Evolutionary conservation across 2,888 invertebrate species (phyloP).

Genomic region (Trichogramma evanescens): DNA sequence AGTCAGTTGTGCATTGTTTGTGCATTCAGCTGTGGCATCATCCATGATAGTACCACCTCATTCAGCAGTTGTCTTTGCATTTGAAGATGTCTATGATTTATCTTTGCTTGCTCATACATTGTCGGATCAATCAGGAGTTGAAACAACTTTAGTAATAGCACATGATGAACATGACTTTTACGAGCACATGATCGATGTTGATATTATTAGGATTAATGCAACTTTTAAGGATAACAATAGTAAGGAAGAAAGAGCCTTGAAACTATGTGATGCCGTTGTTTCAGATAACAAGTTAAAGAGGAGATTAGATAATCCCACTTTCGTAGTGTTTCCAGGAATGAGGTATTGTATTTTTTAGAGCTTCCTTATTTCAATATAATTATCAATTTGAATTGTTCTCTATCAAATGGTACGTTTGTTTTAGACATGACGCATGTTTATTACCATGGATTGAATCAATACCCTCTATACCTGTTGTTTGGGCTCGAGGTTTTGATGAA

Average conservation of each 20-base stretch:
- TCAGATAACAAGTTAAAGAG: conserved; percentile 29
- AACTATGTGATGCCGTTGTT: conserved; percentile 34
- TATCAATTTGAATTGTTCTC: conserved; percentile 1
- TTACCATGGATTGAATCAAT: conserved; percentile 38
- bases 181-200: conserved; percentile 37
- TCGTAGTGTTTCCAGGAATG: conserved; percentile 39
- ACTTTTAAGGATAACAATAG: conserved; percentile 28
- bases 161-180: conserved; percentile 29
- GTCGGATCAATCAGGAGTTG: conserved; percentile 37
- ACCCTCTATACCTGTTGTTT: conserved; percentile 39
- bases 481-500: conserved; percentile 35
- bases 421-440: conserved; percentile 42
- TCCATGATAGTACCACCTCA: conserved; percentile 34
- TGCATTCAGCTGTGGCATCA: conserved; percentile 25
- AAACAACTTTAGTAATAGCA: conserved; percentile 36
- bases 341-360: conserved; percentile 29
- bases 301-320: conserved; percentile 35
- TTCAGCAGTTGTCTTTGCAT: conserved; percentile 38
- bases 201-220: conserved; percentile 22
- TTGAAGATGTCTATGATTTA: conserved; percentile 39
- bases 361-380: background rate
- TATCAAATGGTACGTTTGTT: conserved; percentile 12
- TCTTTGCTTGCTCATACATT: conserved; percentile 41
- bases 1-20: conserved; percentile 1
- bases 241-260: conserved; percentile 27